phyloP scores from a whole-genome alignment of 1,140 invertebrate species.

The Bactericera cockerelli region DNA sequence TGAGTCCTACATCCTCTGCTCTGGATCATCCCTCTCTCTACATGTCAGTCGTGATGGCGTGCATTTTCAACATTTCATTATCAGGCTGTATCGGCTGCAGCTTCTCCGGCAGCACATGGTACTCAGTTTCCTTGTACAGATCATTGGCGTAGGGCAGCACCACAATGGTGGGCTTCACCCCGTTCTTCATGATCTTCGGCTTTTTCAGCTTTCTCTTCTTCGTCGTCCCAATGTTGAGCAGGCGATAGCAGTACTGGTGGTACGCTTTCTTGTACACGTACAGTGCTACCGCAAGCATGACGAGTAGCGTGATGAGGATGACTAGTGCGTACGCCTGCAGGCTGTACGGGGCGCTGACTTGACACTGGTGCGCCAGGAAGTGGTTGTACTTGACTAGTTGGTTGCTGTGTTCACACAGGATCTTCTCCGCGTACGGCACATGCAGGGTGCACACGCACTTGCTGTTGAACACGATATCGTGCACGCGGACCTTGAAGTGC shows the following conservation, averaged over 20 bases:
- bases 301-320: background rate
- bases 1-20: no score
- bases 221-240: constrained; percentile 17
- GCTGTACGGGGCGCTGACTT: background rate
- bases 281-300: background rate
- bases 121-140: constrained; percentile 59
- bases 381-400: constrained; percentile 9
- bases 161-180: background rate
- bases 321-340: background rate
- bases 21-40: no score
- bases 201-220: constrained; percentile 3
- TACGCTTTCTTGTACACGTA: background rate
- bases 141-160: background rate
- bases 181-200: background rate
- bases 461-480: background rate
- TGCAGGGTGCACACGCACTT: constrained; percentile 3
- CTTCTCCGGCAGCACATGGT: constrained; percentile 66
- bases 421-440: constrained; percentile 19
- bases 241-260: background rate
- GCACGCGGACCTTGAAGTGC: constrained; percentile 29
- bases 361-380: background rate
- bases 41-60: background rate
- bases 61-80: background rate
- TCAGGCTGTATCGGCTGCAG: constrained; percentile 42
- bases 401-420: constrained; percentile 18